Percentiles rank a stretch among this genome's conserved stretches.
Conservation (phyloP, 2,888 invertebrate genomes). For the Ganaspis brasiliensis region DNA sequence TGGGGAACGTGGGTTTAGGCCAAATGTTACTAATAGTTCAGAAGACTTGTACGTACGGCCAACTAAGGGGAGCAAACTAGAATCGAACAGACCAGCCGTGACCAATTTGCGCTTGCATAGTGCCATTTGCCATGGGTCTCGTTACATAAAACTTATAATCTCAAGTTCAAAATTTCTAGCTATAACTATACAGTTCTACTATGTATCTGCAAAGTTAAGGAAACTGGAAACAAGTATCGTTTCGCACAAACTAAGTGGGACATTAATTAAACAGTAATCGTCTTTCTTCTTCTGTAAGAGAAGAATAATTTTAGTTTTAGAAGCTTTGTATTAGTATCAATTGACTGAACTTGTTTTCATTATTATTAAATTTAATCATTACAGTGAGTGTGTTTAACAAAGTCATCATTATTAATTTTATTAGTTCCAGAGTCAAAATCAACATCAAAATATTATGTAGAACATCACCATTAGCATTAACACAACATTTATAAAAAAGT, state of each 20-base stretch:
- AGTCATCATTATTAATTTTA: too few relatives aligned
- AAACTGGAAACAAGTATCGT: conserved; percentile 21
- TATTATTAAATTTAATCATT: too few relatives aligned
- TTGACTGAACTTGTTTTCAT: too few relatives aligned
- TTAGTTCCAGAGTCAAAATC: too few relatives aligned
- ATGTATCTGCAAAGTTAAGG: background rate
- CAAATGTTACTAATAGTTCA: conserved; percentile 75
- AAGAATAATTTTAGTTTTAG: background rate
- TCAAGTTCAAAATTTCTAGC: conserved; percentile 11
- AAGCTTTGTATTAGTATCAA: too few relatives aligned
- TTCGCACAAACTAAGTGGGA: background rate
- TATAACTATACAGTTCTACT: background rate
- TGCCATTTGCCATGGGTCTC: conserved; percentile 49
- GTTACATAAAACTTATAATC: conserved; percentile 35
- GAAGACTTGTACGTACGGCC: conserved; percentile 70
- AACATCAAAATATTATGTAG: too few relatives aligned
- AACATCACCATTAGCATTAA: too few relatives aligned
- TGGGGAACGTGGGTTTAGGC: conserved; percentile 66
- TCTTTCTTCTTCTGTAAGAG: background rate
- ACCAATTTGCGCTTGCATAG: conserved; percentile 77
- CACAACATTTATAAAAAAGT: too few relatives aligned
- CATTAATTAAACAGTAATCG: conserved; percentile 1
- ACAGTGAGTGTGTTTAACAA: too few relatives aligned
- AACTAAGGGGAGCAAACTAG: conserved; percentile 59
- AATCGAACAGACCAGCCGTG: conserved; percentile 76